These are phyloP conservation scores for Phaonia tiefii DNA, from an alignment of 2,888 invertebrate genomes.

Conservation along the genomic window DNA sequence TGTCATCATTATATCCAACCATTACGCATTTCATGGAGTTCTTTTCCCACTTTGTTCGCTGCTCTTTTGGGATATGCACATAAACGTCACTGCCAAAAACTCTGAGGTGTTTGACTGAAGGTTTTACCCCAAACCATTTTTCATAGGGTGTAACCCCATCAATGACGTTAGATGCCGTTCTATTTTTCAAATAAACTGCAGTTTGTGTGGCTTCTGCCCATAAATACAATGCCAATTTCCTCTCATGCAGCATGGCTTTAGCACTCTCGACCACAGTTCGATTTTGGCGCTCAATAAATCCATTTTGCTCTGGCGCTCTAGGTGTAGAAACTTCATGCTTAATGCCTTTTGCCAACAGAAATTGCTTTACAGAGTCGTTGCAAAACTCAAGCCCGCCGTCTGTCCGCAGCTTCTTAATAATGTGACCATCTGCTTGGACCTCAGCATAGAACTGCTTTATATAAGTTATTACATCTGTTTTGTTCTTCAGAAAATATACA, in stretches of 20 bases:
- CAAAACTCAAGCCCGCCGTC: constrained; percentile 61
- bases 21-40: constrained; percentile 31
- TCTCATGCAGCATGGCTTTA: constrained; percentile 28
- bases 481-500: background rate
- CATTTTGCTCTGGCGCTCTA: constrained; percentile 22
- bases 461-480: no score
- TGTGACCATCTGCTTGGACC: constrained; percentile 5
- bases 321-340: constrained; percentile 56
- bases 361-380: constrained; percentile 45
- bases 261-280: constrained; percentile 14
- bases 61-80: constrained; percentile 48
- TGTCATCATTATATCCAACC: constrained; percentile 33
- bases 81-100: constrained; percentile 44
- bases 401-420: constrained; percentile 51
- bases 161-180: constrained; percentile 67
- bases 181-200: constrained; percentile 70
- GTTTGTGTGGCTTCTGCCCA: constrained; percentile 50
- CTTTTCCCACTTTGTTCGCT: constrained; percentile 62
- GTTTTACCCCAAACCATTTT: constrained; percentile 34
- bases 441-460: no score
- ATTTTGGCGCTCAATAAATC: constrained; percentile 17
- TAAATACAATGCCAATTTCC: constrained; percentile 32
- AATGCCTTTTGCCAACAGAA: constrained; percentile 49
- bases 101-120: constrained; percentile 31
- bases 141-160: constrained; percentile 45